A percentile compares a stretch with the other conserved stretches of the same genome.
Conservation (phyloP, 2,888 invertebrate genomes). For the Pammene aurita region DNA sequence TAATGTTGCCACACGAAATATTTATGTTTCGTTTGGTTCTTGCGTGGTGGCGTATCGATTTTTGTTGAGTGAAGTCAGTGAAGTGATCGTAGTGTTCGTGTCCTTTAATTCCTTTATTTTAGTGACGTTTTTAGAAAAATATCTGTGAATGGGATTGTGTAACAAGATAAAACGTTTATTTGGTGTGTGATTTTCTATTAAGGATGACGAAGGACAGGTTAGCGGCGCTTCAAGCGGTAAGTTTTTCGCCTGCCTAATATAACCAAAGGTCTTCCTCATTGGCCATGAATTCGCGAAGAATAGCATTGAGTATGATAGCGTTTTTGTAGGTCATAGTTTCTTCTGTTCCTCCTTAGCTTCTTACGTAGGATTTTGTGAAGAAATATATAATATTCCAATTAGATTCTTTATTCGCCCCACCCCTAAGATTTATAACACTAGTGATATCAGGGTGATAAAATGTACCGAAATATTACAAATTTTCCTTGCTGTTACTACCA, state of each 20-base stretch:
- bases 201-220: conserved; percentile 98
- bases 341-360: conserved; percentile 3
- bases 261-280: conserved; percentile 71
- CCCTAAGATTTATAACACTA: conserved; percentile 70
- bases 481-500: not conserved
- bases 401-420: conserved; percentile 72
- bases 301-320: conserved; percentile 58
- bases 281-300: conserved; percentile 74
- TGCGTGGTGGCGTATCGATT: conserved; percentile 87
- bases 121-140: conserved; percentile 88
- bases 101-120: conserved; percentile 88
- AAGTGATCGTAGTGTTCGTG: conserved; percentile 87
- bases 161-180: conserved; percentile 86
- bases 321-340: conserved; percentile 28
- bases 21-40: conserved; percentile 84
- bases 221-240: conserved; percentile 97
- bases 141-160: conserved; percentile 91
- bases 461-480: conserved; percentile 56
- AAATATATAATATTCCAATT: conserved; percentile 47
- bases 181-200: conserved; percentile 86
- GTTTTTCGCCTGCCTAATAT: conserved; percentile 69
- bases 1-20: conserved; percentile 32
- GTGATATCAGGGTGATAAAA: conserved; percentile 70
- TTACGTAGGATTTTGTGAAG: conserved; percentile 22
- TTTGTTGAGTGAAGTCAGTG: conserved; percentile 82